These are phyloP conservation scores for Malacoraja senta DNA, from an alignment of 2,797 vertebrate species.

Conservation along the genomic window DNA sequence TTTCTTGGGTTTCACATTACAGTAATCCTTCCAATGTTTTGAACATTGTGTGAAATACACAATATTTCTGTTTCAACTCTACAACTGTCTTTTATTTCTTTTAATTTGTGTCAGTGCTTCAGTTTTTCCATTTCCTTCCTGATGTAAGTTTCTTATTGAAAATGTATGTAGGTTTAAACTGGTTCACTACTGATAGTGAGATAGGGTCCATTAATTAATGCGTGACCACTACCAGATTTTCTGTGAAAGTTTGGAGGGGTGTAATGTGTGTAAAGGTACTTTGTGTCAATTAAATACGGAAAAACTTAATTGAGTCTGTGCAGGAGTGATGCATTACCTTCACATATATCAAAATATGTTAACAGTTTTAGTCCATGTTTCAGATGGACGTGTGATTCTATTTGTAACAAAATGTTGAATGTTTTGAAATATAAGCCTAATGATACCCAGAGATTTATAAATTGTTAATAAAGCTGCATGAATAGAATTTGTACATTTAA, in stretches of 20 bases:
- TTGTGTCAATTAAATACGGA: constrained; percentile 50
- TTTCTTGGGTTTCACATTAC: constrained; percentile 36
- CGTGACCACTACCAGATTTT: constrained; percentile 60
- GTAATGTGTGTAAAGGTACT: constrained; percentile 44
- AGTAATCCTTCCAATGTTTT: constrained; percentile 39
- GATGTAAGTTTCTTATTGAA: constrained; percentile 45
- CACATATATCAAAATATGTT: constrained; percentile 36
- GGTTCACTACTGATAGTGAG: constrained; percentile 55
- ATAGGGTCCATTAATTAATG: constrained; percentile 55
- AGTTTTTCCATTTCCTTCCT: constrained; percentile 48
- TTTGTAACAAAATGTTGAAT: constrained; percentile 37
- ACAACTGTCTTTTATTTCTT: constrained; percentile 47
- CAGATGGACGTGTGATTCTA: constrained; percentile 33
- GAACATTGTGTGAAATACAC: constrained; percentile 48
- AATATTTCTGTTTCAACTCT: constrained; percentile 44
- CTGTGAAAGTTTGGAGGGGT: constrained; percentile 63
- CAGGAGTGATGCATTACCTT: constrained; percentile 34
- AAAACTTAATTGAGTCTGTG: constrained; percentile 34
- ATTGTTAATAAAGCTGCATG: constrained; percentile 38
- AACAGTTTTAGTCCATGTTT: constrained; percentile 36
- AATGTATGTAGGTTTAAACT: constrained; percentile 39
- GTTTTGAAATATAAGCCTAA: constrained; percentile 33
- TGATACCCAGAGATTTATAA: constrained; percentile 37
- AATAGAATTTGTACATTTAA: constrained; percentile 33
- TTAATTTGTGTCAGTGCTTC: constrained; percentile 50